Percentiles rank a stretch among this genome's conserved stretches.
These are phyloP conservation scores for Tinea pellionella DNA, from an alignment of 2,888 invertebrate genomes.

Conservation along the genomic window DNA sequence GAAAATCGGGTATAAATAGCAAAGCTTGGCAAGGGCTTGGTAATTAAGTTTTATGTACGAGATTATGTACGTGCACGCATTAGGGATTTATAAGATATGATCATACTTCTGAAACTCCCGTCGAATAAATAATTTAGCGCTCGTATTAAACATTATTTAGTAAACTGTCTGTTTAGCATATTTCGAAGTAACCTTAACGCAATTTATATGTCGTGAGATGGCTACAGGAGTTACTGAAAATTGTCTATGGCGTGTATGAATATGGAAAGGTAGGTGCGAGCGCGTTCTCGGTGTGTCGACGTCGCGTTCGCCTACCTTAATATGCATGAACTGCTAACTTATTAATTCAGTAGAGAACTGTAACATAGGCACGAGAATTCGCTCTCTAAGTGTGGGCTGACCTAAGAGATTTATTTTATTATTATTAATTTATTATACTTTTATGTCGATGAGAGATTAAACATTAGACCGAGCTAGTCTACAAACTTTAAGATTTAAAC, in stretches of 20 bases:
- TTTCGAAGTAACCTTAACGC: slow-evolving; percentile 8
- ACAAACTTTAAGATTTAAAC: too few relatives aligned
- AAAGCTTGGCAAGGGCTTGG: not conserved
- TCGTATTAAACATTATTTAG: slow-evolving; percentile 1
- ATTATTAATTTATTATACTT: too few relatives aligned
- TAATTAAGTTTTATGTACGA: not conserved
- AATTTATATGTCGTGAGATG: slow-evolving; percentile 8
- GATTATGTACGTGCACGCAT: slow-evolving; percentile 10
- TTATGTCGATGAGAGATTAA: too few relatives aligned
- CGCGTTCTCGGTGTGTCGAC: slow-evolving; percentile 13
- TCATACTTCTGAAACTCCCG: not conserved
- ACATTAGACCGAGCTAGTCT: too few relatives aligned
- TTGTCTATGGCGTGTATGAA: slow-evolving; percentile 28
- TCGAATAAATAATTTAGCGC: slow-evolving; percentile 12
- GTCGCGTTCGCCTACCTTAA: slow-evolving; percentile 27
- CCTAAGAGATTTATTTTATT: slow-evolving; percentile 14
- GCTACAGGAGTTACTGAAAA: slow-evolving; percentile 16
- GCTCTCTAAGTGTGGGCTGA: slow-evolving; percentile 13
- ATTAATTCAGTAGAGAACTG: slow-evolving; percentile 41
- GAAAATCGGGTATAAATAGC: not conserved
- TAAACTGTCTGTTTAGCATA: slow-evolving; percentile 12
- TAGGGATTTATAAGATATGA: slow-evolving; percentile 9
- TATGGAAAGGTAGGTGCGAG: slow-evolving; percentile 32
- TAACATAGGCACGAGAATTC: slow-evolving; percentile 25
- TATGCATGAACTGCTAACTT: slow-evolving; percentile 51